Evolutionary conservation across 2,797 vertebrate species (phyloP), one percentile per base, ranked within the genome.

Genomic region (Microctenopoma lineatum): DNA sequence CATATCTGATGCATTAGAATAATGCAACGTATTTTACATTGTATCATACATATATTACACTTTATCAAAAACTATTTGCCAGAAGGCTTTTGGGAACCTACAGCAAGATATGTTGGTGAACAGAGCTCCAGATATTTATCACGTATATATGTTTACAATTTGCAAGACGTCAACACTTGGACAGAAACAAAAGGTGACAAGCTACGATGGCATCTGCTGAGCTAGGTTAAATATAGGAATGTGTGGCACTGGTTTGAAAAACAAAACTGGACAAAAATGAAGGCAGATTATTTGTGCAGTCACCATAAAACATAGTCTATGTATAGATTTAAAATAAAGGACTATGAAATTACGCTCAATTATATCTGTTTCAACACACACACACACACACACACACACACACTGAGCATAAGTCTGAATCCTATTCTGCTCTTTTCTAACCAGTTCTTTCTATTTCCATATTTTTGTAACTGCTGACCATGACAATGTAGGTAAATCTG

Each of bases 1-100:
- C 73, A 79, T 61, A 61, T 78, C 59, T 88, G 83, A 86, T 84
- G 78, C 84, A 84, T 84, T 54, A 63, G 53, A 91, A 89, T 86
- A 90, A 76, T 87, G 83, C 64, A 39, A 58, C 58, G 39, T 59
- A 46, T 75, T 66, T 64, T 38, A 32, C 4, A 32, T 25, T 74
- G 16, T 47, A 70, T 79, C 54, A 68, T 77, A 79, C 63, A 77
- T 78, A 77, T 70, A 9, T 84, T 75, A 73, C 77, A 80, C 27
- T 27, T 77, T 75, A 84, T 80, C 41, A 88, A 91, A 84, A 84
- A 81, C 42, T 14, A 68, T 65, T 50, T 58, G 7, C 61, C 50
- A 73, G 65, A 78, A 73, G 38, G 66, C 63, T 67, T 65, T 84
- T 47, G 38, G 56, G 10, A 80, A 55, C 59, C 66, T 45, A 62